Base-by-base conservation (phyloP, 2,797 vertebrate genomes). In the Acanthurus lineatus region DNA sequence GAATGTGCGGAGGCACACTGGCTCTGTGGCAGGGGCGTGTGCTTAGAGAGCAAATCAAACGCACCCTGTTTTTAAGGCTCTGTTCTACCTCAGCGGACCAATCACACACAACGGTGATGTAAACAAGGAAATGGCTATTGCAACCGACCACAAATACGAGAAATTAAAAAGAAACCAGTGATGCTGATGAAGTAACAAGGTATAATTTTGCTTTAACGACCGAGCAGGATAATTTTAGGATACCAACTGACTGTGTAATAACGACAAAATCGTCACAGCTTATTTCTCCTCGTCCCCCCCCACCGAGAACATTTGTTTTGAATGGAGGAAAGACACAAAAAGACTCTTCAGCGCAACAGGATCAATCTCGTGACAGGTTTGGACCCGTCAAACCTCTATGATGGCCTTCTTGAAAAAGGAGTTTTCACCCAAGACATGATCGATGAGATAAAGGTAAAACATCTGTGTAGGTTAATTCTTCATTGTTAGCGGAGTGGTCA, bases 401-500 rank as follows among this genome's bases (percentile, higher is more conserved):
- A 95, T 10, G 89, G 73, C 16, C 95, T 99, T 62, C 64, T 96
- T 61, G 87, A 85, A 51, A 95, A 92, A 0, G 95, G 93, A 1
- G 74, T 99, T 61, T 99, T 99, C 88, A 97, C 93, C 9, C 89
- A 91, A 0, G 93, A 96, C 85, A 99, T 99, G 97, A 89, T 99
- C 51, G 97, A 99, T 77, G 96, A 97, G 84, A 96, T 99, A 79
- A 94, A 96, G 96, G 98, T 98, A 78, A 35, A 45, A 2, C 9
- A 6, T 12, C 17, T 47, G 5, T 48, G 15, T 42, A 4, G 5
- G 25, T 58, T 15, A 1, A 7, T 38, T 19, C 0, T 25, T 3
- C 16, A 28, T n/a, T 51, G 44, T 40, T 64, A 25, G 35, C 35
- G 5, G 7, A 3, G 7, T 9, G 44, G 22, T 56, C 11, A 3